Evolutionary conservation across 1,140 invertebrate genomes (phyloP).

Genomic region (Drosophila leontia): DNA sequence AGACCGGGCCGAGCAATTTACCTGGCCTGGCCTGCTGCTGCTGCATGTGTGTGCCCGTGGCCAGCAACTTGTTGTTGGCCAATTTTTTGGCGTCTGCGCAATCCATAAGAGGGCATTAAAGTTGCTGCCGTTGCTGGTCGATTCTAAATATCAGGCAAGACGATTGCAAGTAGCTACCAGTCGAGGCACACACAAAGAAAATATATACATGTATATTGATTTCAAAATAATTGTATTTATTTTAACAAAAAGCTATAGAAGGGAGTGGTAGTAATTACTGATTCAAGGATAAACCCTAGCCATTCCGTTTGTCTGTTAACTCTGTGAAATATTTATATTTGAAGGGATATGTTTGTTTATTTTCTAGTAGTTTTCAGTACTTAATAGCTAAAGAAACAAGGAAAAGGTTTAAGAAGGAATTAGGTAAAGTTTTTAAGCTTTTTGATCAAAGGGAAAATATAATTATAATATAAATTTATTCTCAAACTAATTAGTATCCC

Average conservation of each 20-base stretch:
- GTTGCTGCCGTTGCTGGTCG: constrained; percentile 38
- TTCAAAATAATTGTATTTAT: background rate
- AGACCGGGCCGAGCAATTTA: constrained; percentile 62
- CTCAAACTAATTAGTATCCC: background rate
- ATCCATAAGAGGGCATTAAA: constrained; percentile 80
- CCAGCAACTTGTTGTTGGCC: constrained; percentile 70
- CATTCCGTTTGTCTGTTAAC: background rate
- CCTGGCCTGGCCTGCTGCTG: constrained; percentile 7
- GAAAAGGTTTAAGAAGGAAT: background rate
- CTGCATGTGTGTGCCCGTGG: constrained; percentile 38
- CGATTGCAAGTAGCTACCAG: constrained; percentile 67
- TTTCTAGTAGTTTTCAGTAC: background rate
- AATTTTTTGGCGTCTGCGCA: constrained; percentile 76
- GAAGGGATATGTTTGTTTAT: background rate
- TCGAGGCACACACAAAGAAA: constrained; percentile 1
- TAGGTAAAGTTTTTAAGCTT: background rate
- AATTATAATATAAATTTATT: background rate
- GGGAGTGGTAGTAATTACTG: background rate
- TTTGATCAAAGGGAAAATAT: background rate
- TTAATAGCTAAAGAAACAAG: background rate
- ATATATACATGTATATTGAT: background rate
- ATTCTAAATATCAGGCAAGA: constrained; percentile 60
- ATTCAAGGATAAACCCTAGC: background rate
- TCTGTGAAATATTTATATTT: background rate
- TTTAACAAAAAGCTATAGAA: background rate